Evolutionary conservation across 2,113 vertebrate species (phyloP).

Genomic region (Prolemur simus): DNA sequence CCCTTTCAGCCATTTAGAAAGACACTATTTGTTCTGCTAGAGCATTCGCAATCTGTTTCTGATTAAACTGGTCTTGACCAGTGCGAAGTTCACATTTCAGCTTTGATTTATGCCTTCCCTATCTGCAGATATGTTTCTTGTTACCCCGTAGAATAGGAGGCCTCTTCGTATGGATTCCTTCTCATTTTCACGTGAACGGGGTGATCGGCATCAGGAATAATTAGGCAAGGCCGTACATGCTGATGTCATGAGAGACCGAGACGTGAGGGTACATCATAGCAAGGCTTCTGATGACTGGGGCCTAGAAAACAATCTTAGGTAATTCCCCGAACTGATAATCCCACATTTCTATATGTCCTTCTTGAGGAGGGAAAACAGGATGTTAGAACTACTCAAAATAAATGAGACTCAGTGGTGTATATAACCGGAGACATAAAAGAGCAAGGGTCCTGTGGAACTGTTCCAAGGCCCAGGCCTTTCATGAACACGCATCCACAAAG

Average conservation of each 20-base stretch:
- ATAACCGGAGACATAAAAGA: not conserved
- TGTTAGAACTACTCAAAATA: not conserved
- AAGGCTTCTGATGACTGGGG: not conserved
- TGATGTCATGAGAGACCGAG: not conserved
- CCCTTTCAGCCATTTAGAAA: not conserved
- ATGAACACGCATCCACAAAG: not conserved
- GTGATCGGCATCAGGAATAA: not conserved
- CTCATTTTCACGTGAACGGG: not conserved
- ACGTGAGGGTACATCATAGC: not conserved
- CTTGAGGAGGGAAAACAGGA: not conserved
- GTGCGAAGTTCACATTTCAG: not conserved
- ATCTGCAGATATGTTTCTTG: constrained; percentile 17
- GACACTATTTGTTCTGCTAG: not conserved
- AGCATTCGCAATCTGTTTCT: constrained; percentile 31
- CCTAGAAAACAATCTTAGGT: not conserved
- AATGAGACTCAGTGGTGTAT: not conserved
- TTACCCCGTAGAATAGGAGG: not conserved
- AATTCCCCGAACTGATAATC: not conserved
- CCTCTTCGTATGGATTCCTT: not conserved
- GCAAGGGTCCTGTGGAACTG: not conserved
- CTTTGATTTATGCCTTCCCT: not conserved
- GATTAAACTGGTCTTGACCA: constrained; percentile 9
- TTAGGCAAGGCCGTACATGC: not conserved
- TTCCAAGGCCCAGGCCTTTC: no score
- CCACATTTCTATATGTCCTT: not conserved